Evolutionary conservation across 2,797 vertebrate genomes (phyloP).

Genomic region (Gallinago stenura): DNA sequence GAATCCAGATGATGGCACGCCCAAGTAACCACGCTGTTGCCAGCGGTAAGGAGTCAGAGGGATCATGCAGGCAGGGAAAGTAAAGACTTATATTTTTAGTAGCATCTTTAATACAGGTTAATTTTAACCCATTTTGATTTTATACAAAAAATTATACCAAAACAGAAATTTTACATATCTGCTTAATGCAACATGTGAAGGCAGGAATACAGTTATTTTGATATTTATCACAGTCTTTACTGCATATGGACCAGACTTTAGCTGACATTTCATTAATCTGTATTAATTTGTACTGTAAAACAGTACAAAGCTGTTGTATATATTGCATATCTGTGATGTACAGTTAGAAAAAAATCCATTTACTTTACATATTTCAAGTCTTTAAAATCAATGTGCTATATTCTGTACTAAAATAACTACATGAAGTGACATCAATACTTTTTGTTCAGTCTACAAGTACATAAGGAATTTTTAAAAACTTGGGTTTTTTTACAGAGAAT

Average conservation of each 20-base stretch:
- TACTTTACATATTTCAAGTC: constrained; percentile 55
- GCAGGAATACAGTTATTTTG: not conserved
- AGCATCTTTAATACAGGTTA: not conserved
- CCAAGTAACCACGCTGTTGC: not conserved
- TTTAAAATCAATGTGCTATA: constrained; percentile 15
- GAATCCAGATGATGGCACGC: not conserved
- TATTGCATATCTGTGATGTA: not conserved
- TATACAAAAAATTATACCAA: not conserved
- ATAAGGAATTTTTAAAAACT: constrained; percentile 53
- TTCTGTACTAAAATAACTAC: not conserved
- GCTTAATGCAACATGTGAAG: not conserved
- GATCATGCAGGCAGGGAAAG: not conserved
- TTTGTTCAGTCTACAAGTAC: constrained; percentile 43
- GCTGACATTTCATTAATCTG: constrained; percentile 28
- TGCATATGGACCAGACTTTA: not conserved
- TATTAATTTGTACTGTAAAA: not conserved
- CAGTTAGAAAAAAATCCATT: constrained; percentile 43
- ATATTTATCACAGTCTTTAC: not conserved
- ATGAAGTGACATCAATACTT: constrained; percentile 16
- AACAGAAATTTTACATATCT: not conserved
- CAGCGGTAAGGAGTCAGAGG: not conserved
- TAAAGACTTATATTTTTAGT: not conserved
- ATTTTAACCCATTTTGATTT: not conserved
- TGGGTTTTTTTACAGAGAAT: constrained; percentile 20
- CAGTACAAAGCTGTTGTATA: not conserved